Base-by-base conservation (phyloP, 35 echinoderm and acorn worm genomes). In the Lytechinus variegatus region DNA sequence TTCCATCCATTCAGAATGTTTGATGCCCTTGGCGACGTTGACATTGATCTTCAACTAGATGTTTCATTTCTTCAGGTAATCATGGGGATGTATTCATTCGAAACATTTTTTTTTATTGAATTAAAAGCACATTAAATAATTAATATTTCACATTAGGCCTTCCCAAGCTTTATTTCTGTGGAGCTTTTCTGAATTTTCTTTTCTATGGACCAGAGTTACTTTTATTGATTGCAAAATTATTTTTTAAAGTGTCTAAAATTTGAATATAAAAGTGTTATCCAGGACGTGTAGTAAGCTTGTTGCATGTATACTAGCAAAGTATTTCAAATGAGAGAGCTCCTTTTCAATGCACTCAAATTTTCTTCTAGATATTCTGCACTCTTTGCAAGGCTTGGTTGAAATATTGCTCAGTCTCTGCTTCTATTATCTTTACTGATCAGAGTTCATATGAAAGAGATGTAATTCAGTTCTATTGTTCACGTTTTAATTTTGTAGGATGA, bases 21-120 rank as follows among this genome's bases (percentile, higher is more conserved):
- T 91, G 94, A 94, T 87, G 94, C 94, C 44, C 86, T 96, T 54
- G 94, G 96, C 9, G 96, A 96, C 87, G 95, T 96, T 91, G 96
- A 96, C 66, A 94, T 96, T 27, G 96, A 96, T 51, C 56, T 96
- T 79, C 94, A 96, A 29, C 92, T 96, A 28, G 96, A 96, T 95
- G 94, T 96, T 8, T 96, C 96, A 8, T 96, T 96, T 51, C 88
- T 96, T 14, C 94, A 96, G 96, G 96, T 96, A 94, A n/a, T 6
- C 0, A 54, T 92, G 54, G 44, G 53, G 27, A n/a, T 7, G 33
- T 44, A 79, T 79, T 9, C 9, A 58, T 58, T 58, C 13, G 9
- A 58, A 58, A 58, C 2, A 44, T 7, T 58, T 9, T 11, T 11
- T 9, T 58, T 58, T 9, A 58, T 58, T 58, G 56, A 58, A 58